Conservation (phyloP, 2,888 invertebrate species). For the Caenorhabditis wallacei region DNA sequence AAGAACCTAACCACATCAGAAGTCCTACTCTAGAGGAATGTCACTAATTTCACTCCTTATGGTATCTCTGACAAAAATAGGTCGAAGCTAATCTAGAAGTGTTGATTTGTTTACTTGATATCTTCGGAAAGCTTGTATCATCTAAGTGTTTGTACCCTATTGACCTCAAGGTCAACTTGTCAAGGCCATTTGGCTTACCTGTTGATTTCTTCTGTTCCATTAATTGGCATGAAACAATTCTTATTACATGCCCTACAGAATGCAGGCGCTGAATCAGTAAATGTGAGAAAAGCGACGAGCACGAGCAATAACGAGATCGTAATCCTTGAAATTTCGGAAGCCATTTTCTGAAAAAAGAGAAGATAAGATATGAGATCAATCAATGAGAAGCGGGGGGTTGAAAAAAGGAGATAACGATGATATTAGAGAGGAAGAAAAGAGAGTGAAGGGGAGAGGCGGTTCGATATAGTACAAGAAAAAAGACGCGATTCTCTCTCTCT, state of each 20-base stretch:
- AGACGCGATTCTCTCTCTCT: conserved; percentile 45
- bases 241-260: conserved; percentile 74
- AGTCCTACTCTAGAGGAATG: too few relatives aligned
- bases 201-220: conserved; percentile 51
- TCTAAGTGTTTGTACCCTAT: conserved; percentile 1
- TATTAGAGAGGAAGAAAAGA: conserved; percentile 36
- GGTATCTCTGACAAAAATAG: not conserved
- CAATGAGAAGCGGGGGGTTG: conserved; percentile 31
- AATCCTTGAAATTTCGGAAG: conserved; percentile 32
- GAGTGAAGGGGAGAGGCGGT: conserved; percentile 44
- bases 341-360: conserved; percentile 50
- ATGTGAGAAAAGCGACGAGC: conserved; percentile 17
- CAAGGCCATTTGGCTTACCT: conserved; percentile 34
- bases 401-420: conserved; percentile 41
- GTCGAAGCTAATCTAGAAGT: too few relatives aligned
- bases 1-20: too few relatives aligned
- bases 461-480: conserved; percentile 60
- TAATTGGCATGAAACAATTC: conserved; percentile 69
- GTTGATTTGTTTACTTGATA: conserved; percentile 13
- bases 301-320: conserved; percentile 34
- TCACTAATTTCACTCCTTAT: not conserved
- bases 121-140: not conserved
- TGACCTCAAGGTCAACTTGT: conserved; percentile 37
- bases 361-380: conserved; percentile 15
- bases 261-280: conserved; percentile 61